Conservation (phyloP, 2,113 vertebrate genomes). For the Lates calcarifer region DNA sequence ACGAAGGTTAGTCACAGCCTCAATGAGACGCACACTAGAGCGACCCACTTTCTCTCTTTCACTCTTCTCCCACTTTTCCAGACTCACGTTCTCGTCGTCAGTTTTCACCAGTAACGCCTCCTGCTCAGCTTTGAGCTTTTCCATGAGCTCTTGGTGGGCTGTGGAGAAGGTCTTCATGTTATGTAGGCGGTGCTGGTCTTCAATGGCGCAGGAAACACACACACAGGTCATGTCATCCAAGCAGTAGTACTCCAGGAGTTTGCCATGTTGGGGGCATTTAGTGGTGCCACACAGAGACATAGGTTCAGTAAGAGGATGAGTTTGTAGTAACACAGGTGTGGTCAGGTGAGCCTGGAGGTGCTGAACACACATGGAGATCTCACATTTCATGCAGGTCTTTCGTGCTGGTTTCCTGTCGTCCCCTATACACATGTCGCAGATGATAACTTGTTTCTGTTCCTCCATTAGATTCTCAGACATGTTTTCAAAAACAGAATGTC, state of each 20-base stretch:
- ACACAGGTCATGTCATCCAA: conserved; percentile 59
- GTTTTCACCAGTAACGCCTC: conserved; percentile 39
- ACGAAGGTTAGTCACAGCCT: conserved; percentile 56
- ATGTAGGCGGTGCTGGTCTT: conserved; percentile 76
- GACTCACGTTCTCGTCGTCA: conserved; percentile 15
- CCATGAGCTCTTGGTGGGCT: conserved; percentile 71
- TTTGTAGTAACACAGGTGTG: conserved; percentile 72
- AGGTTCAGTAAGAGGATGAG: conserved; percentile 79
- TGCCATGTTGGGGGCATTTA: conserved; percentile 77
- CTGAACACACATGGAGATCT: conserved; percentile 81
- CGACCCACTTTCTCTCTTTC: conserved; percentile 49
- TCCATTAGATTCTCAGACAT: conserved; percentile 50
- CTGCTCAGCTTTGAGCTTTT: conserved; percentile 62
- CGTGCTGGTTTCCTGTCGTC: conserved; percentile 51
- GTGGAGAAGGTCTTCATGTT: conserved; percentile 75
- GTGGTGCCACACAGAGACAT: conserved; percentile 32
- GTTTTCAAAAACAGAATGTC: conserved; percentile 5
- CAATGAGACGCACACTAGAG: conserved; percentile 57
- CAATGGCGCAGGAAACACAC: conserved; percentile 74
- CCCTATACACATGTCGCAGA: conserved; percentile 80
- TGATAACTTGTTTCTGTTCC: neutral
- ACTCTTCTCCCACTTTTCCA: conserved; percentile 69
- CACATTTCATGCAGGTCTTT: conserved; percentile 84
- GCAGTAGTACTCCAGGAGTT: conserved; percentile 83
- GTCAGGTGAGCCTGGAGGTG: conserved; percentile 81